Evolutionary conservation across 2,888 invertebrate genomes (phyloP).

Genomic region (Cantharis rufa): DNA sequence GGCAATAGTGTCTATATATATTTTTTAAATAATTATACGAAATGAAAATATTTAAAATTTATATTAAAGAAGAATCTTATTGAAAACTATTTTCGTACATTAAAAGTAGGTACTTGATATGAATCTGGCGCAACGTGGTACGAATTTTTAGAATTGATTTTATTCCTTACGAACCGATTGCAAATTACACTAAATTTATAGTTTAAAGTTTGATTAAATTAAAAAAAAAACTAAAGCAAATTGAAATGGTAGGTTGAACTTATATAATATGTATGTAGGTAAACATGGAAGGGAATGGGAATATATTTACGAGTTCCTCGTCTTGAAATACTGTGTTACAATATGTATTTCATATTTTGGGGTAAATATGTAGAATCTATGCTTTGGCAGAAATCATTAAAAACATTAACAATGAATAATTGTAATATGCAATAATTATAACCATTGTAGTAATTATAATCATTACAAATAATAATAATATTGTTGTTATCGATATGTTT

Average conservation of each 20-base stretch:
- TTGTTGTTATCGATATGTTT: neutral
- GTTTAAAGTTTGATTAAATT: neutral
- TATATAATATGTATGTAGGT: too few relatives aligned
- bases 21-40: too few relatives aligned
- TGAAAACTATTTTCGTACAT: neutral
- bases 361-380: too few relatives aligned
- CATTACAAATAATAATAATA: too few relatives aligned
- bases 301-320: neutral
- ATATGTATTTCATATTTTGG: too few relatives aligned
- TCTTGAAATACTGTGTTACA: too few relatives aligned
- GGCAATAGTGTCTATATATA: too few relatives aligned
- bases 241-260: neutral
- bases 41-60: too few relatives aligned
- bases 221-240: neutral
- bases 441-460: too few relatives aligned
- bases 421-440: too few relatives aligned
- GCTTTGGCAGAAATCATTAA: too few relatives aligned
- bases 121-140: neutral
- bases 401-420: too few relatives aligned
- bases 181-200: neutral
- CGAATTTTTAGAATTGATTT: neutral
- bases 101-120: neutral
- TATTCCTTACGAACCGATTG: neutral
- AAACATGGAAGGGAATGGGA: neutral
- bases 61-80: neutral